phyloP scores from a whole-genome alignment of 2,888 invertebrate species.

The Anodontia alba region DNA sequence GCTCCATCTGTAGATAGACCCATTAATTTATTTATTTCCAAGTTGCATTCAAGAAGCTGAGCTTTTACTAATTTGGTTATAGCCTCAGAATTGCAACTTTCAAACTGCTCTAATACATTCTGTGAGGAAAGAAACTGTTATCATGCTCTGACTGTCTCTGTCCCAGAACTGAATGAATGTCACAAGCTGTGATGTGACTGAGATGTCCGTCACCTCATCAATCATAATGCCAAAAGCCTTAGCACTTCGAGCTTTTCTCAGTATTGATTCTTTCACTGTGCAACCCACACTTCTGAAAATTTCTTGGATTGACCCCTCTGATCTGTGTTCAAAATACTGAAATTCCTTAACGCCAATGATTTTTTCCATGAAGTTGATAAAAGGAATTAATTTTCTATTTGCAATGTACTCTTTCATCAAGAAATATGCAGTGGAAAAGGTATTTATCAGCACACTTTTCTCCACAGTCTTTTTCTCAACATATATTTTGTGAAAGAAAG shows the following conservation, averaged over 20 bases:
- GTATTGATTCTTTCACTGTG: neutral
- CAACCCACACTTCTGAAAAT: neutral
- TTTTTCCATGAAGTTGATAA: neutral
- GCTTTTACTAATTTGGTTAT: neutral
- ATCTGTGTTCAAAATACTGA: neutral
- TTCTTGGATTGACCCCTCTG: neutral
- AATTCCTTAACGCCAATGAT: neutral
- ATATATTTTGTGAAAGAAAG: neutral
- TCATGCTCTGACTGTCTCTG: neutral
- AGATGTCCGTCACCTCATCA: neutral
- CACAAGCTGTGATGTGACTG: neutral
- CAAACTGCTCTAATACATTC: neutral
- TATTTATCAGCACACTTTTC: neutral
- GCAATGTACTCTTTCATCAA: neutral
- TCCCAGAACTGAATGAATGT: neutral
- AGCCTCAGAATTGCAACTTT: neutral
- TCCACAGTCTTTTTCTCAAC: neutral
- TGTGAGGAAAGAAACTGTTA: neutral
- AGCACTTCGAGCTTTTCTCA: neutral
- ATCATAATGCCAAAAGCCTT: neutral
- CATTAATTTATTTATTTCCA: neutral
- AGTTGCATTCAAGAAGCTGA: neutral
- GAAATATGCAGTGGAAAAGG: neutral
- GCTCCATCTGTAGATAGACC: neutral
- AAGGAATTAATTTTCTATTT: neutral